Base-by-base conservation (phyloP, 2,113 vertebrate genomes). In the Acanthisitta chloris region DNA sequence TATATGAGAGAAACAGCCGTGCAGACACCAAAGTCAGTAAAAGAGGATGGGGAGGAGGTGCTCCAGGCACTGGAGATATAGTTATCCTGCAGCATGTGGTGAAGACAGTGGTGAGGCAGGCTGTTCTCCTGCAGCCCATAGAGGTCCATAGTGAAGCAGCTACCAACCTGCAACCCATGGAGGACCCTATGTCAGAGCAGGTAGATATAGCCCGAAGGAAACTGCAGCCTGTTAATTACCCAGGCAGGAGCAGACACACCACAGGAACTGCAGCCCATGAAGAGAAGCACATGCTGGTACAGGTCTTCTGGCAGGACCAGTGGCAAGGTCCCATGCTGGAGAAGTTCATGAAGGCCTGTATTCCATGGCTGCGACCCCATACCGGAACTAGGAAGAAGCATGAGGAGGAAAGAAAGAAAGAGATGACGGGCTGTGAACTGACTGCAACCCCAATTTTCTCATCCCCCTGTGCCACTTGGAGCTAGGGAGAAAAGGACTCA, bases 381-480 rank as follows among this genome's bases (percentile, higher is more conserved):
- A 54, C 5, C 16, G 26, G n/a, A 52, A 12, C 9, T 40, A 4
- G 6, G 14, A 2, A 70, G n/a, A 45, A n/a, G 4, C 0, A 0
- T 31, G 23, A 73, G 4, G 14, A 67, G 5, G 31, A 67, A 61
- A 2, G 6, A 82, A 54, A 61, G 19, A 14, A 4, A n/a, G 36
- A 66, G 11, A 21, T 7, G 0, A 70, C 65, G 24, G 5, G 6
- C 8, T 73, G 12, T 52, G 18, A 86, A 58, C n/a, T 33, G 34
- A 54, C 8, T 58, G 17, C 28, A 69, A 26, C 4, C 18, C 19
- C 12, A 57, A 4, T 34, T 82, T 38, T 36, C 14, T 4, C 4
- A 17, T 24, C 2, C 2, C 4, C 1, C 4, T 29, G 4, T 29
- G 6, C 10, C 11, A 48, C 3, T 16, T 9, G 3, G 14, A 9